phyloP scores from a whole-genome alignment of 2,888 invertebrate genomes.

The Petrolisthes cinctipes region DNA sequence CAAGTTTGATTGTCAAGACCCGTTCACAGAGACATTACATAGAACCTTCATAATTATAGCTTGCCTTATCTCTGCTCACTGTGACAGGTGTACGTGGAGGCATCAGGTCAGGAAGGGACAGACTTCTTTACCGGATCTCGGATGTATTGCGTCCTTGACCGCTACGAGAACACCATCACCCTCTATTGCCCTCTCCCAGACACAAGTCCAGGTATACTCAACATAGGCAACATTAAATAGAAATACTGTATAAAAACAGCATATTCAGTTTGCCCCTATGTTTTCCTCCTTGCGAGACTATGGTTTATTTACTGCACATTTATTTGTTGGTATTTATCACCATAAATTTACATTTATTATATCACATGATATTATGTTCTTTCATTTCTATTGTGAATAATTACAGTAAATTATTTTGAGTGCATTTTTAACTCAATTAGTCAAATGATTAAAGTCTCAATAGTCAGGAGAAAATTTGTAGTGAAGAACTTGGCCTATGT shows the following conservation, averaged over 20 bases:
- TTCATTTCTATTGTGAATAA: no score
- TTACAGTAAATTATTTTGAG: no score
- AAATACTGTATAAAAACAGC: neutral
- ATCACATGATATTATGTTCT: no score
- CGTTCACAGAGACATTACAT: no score
- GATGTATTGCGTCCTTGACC: conserved; percentile 74
- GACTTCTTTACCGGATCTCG: conserved; percentile 72
- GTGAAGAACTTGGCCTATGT: no score
- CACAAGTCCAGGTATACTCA: conserved; percentile 73
- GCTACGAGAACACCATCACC: conserved; percentile 76
- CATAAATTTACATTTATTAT: neutral
- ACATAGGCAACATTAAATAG: conserved; percentile 5
- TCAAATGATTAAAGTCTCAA: no score
- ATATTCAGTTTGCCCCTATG: no score
- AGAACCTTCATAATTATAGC: neutral
- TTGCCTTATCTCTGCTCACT: neutral
- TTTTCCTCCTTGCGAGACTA: neutral
- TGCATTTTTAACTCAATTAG: no score
- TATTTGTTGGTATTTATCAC: neutral
- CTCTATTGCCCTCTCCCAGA: conserved; percentile 77
- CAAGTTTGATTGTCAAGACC: no score
- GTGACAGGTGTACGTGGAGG: conserved; percentile 59
- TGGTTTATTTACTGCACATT: neutral
- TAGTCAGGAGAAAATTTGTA: no score
- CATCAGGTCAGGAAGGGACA: conserved; percentile 72